Evolutionary conservation across 2,113 vertebrate species (phyloP), one percentile per base, ranked within the genome.

Genomic region (Callocephalon fimbriatum): DNA sequence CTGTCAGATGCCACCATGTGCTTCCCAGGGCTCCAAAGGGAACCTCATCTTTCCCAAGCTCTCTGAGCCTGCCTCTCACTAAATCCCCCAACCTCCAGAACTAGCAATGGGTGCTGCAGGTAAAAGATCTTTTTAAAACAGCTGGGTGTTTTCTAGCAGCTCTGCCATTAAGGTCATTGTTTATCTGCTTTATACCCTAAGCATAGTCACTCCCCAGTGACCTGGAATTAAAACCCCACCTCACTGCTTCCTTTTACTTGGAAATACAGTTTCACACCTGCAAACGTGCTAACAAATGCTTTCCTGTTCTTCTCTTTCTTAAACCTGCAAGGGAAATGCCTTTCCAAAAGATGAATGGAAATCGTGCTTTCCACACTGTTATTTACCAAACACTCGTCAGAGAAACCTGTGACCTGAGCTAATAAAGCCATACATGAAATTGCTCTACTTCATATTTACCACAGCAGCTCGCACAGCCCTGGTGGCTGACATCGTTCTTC

Each of bases 391-490:
- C 23, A 3, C 18, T 54, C 50, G 12, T 47, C 31, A 15, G 61
- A 45, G 78, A 25, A 54, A 25, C 16, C 42, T 2, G 62, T 42
- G 32, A 31, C 6, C 4, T 1, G 83, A 37, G 6, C 58, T 61
- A 23, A 47, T 5, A 47, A 65, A 67, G 75, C 75, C 79, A 19
- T 67, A 31, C 73, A 35, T 22, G n/a, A 13, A 37, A 19, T 9
- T 0, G 8, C 26, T 29, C 37, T 15, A 6, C 66, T 70, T 87
- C 18, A 45, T 90, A 95, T 86, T 98, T 98, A 98, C 98, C 98
- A 0, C 98, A 98, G 94, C 98, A 98, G 63, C 92, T 94, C 31
- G 98, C 88, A 0, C 98, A 98, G 59, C 93, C 97, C 77, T 82
- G 93, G 78, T 98, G 98, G 29, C 70, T 96, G 90, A 92, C 12